Conservation (phyloP, 2,888 invertebrate species). For the Drosophila cognata region DNA sequence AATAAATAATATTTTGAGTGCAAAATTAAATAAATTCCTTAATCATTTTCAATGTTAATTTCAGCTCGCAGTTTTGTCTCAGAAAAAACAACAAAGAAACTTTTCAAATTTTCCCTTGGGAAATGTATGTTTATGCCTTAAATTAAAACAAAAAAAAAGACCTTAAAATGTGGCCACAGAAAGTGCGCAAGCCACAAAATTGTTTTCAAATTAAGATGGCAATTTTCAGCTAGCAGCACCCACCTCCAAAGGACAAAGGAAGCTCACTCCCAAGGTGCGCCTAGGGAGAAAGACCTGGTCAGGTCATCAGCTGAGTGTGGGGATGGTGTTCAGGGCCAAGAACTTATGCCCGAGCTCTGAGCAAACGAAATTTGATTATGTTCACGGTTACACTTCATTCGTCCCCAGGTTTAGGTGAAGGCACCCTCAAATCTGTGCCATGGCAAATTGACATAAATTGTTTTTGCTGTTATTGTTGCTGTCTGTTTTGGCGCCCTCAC, state of each 20-base stretch:
- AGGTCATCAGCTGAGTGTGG: constrained; percentile 14
- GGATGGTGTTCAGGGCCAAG: background rate
- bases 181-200: constrained; percentile 49
- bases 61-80: background rate
- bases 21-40: background rate
- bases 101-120: constrained; percentile 39
- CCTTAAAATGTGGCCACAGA: constrained; percentile 30
- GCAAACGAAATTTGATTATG: constrained; percentile 75
- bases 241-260: background rate
- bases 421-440: constrained; percentile 10
- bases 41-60: background rate
- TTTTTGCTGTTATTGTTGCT: constrained; percentile 40
- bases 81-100: background rate
- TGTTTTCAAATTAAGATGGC: constrained; percentile 80
- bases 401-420: constrained; percentile 22
- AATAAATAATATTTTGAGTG: background rate
- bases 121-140: constrained; percentile 60
- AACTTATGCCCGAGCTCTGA: constrained; percentile 53
- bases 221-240: constrained; percentile 51
- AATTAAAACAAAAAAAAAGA: constrained; percentile 24
- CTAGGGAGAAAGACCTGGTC: constrained; percentile 18
- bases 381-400: constrained; percentile 76
- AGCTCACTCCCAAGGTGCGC: constrained; percentile 9
- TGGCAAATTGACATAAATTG: constrained; percentile 72
- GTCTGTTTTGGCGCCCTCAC: constrained; percentile 25